Evolutionary conservation across 2,797 vertebrate genomes (phyloP), one percentile per base, ranked within the genome.

Genomic region (Enoplosus armatus): DNA sequence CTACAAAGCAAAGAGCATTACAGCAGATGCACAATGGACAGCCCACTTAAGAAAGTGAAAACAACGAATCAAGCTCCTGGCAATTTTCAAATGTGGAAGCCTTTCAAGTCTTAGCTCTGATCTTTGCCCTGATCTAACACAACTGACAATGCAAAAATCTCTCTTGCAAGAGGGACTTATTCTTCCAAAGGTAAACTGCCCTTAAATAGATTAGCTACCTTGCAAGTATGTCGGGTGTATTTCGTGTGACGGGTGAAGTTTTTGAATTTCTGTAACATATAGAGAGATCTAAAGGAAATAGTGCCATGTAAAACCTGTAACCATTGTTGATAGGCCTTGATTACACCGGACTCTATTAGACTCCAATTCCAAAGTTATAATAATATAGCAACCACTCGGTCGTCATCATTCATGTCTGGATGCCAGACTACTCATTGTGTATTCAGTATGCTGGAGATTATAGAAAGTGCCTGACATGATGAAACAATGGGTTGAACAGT

Each of bases 31-130:
- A 74, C 51, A 55, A 31, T 3, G 24, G 24, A 33, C 48, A 24
- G 9, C 6, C 4, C 45, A n/a, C 29, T 18, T 31, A 12, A 43
- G 18, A 29, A 29, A 65, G 15, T 3, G 14, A 50, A 31, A 35
- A 78, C 48, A 72, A 69, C 22, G 10, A 59, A 61, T 66, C 55
- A 48, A 22, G 14, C 65, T 66, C n/a, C 35, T 56, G 54, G 47
- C 54, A 37, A n/a, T 58, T 72, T 63, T 50, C 11, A 48, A 33
- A 33, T 9, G 14, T n/a, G 14, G 35, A 43, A 15, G 12, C 37
- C 63, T 79, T 55, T 74, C 31, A 78, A 54, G 55, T 60, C 55
- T 35, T 3, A 3, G n/a, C 62, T 50, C 43, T 50, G 33, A 68
- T 77, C 63, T 53, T 2, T 51, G 39, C 26, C 26, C 18, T 26